phyloP scores from a whole-genome alignment of 2,797 vertebrate genomes.

The Falco concolor region DNA sequence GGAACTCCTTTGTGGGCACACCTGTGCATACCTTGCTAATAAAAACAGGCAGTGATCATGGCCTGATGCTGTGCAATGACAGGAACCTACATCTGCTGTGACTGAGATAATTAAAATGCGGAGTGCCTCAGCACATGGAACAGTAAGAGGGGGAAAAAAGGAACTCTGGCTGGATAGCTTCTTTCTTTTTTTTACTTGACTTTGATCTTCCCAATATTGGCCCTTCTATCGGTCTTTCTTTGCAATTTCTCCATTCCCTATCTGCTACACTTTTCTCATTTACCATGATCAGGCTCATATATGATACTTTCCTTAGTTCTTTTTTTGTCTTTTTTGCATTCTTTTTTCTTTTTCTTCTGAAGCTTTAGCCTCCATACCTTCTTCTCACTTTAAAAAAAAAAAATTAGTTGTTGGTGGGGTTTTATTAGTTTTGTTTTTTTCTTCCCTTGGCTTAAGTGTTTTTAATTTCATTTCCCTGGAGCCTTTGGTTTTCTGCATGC shows the following conservation, averaged over 20 bases:
- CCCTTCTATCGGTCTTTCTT: background rate
- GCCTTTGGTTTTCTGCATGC: background rate
- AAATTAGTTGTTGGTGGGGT: background rate
- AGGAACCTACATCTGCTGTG: background rate
- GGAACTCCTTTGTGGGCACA: background rate
- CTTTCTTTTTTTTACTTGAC: background rate
- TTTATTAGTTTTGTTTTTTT: background rate
- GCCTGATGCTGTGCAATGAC: background rate
- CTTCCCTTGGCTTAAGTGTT: background rate
- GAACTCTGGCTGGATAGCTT: background rate
- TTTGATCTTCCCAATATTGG: background rate
- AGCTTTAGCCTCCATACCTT: accelerated
- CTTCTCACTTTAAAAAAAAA: background rate
- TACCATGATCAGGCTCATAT: background rate
- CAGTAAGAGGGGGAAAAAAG: accelerated
- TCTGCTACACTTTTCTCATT: background rate
- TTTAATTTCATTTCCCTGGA: background rate
- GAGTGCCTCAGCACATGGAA: background rate
- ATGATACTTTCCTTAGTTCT: background rate
- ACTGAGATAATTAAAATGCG: background rate
- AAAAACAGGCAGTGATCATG: background rate
- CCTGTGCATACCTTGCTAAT: background rate
- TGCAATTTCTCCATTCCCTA: background rate
- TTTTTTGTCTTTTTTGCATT: background rate
- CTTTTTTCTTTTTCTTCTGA: background rate